Evolutionary conservation across 1,140 invertebrate genomes (phyloP), one percentile per base, ranked within the genome.

Genomic region (Euglossa dilemma): DNA sequence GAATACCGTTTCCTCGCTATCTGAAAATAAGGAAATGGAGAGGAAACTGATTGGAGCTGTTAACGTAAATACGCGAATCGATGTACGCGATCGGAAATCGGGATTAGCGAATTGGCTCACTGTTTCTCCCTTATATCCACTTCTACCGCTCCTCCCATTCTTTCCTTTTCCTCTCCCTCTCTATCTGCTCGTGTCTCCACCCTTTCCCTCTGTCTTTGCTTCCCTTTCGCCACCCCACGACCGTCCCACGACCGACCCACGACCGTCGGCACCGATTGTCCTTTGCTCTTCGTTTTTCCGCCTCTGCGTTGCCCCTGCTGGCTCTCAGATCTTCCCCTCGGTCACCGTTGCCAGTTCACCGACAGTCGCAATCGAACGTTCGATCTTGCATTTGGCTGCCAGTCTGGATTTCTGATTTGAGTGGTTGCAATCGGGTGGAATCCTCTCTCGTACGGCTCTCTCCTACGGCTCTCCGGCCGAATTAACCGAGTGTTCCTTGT

Each of bases 21-120:
- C 81, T 73, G 83, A 77, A 76, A 87, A 75, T 81, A 85, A 86
- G 84, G 83, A 91, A 92, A 93, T 90, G 86, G 87, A 84, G 86
- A 89, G 85, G 86, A 90, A 92, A 91, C 89, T 91, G 92, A 92
- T 92, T 90, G 90, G 86, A 89, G 85, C 89, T 89, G 89, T 92
- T 92, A 92, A 91, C 91, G 89, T 91, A 92, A 93, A 93, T 92
- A 92, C 85, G 76, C 82, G 86, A 86, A 86, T 85, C 83, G 87
- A 88, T 75, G 83, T 87, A 81, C 77, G 85, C 85, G 90, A 92
- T 91, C 90, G 91, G 84, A 86, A 90, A 90, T 91, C 83, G 73
- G 90, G 90, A 91, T 91, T 92, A 91, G 87, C 70, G 87, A 91
- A 90, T 91, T 91, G 91, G 89, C 87, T 88, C 86, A 83, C 85